Evolutionary conservation across 2,888 invertebrate genomes (phyloP).

Genomic region (Melanchra persicariae): DNA sequence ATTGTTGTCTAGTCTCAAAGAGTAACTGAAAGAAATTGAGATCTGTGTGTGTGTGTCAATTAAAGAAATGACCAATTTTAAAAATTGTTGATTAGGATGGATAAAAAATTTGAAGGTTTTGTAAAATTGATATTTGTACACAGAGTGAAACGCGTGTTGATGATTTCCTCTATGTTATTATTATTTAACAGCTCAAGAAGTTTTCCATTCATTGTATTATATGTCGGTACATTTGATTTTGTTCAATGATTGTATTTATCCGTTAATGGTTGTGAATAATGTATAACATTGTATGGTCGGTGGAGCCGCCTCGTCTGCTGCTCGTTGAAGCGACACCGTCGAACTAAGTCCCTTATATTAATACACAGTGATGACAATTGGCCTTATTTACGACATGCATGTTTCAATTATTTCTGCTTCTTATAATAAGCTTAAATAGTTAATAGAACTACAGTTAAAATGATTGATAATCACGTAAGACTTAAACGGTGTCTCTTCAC

Average conservation of each 20-base stretch:
- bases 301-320: slow-evolving; percentile 25
- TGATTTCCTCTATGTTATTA: slow-evolving; percentile 50
- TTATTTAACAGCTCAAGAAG: slow-evolving; percentile 59
- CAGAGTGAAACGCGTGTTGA: slow-evolving; percentile 45
- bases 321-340: slow-evolving; percentile 40
- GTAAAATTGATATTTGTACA: slow-evolving; percentile 51
- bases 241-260: slow-evolving; percentile 49
- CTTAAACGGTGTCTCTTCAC: slow-evolving; percentile 51
- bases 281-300: slow-evolving; percentile 42
- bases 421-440: slow-evolving; percentile 46
- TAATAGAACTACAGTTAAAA: slow-evolving; percentile 34
- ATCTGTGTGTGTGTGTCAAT: slow-evolving; percentile 75
- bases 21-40: slow-evolving; percentile 54
- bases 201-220: slow-evolving; percentile 55
- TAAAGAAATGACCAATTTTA: slow-evolving; percentile 81
- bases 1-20: slow-evolving; percentile 55
- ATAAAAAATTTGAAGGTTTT: slow-evolving; percentile 50
- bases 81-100: slow-evolving; percentile 71
- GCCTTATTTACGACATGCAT: slow-evolving; percentile 47
- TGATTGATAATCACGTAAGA: slow-evolving; percentile 31
- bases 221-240: slow-evolving; percentile 47
- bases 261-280: slow-evolving; percentile 72
- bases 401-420: slow-evolving; percentile 55
- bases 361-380: slow-evolving; percentile 46
- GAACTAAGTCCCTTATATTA: slow-evolving; percentile 21